Conservation (phyloP, 2,797 vertebrate species). For the Hozukius guyotensis region DNA sequence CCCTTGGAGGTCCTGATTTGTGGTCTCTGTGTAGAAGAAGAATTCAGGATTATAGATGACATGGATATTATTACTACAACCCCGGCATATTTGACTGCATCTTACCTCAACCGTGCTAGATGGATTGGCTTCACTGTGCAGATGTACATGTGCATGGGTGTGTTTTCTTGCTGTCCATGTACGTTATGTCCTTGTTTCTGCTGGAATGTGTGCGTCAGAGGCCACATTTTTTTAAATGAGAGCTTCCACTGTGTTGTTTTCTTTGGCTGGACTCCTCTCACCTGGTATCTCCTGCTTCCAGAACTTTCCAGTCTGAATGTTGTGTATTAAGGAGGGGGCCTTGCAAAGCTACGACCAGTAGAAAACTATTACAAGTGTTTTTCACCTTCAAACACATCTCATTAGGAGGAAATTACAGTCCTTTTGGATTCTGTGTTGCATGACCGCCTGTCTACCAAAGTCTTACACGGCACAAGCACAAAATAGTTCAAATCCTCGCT, state of each 20-base stretch:
- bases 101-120: conserved; percentile 92
- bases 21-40: conserved; percentile 82
- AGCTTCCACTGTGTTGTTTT: conserved; percentile 61
- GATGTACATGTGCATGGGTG: conserved; percentile 57
- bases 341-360: conserved; percentile 16
- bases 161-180: conserved; percentile 46
- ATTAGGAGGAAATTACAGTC: not conserved
- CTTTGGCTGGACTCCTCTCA: conserved; percentile 38
- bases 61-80: conserved; percentile 76
- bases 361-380: conserved; percentile 25
- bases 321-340: conserved; percentile 26
- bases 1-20: conserved; percentile 55
- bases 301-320: conserved; percentile 60
- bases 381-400: conserved; percentile 18
- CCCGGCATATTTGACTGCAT: conserved; percentile 87
- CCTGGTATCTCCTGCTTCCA: conserved; percentile 54
- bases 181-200: conserved; percentile 47
- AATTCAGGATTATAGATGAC: conserved; percentile 63
- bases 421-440: conserved; percentile 20
- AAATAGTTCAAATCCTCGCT: conserved; percentile 35
- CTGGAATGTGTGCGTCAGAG: conserved; percentile 56
- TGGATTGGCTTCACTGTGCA: conserved; percentile 90
- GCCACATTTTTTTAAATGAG: conserved; percentile 25
- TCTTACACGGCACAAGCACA: conserved; percentile 65
- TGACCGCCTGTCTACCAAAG: conserved; percentile 49